Evolutionary conservation across 2,888 invertebrate genomes (phyloP), one percentile per base, ranked within the genome.

Genomic region (Temnothorax ravouxi): DNA sequence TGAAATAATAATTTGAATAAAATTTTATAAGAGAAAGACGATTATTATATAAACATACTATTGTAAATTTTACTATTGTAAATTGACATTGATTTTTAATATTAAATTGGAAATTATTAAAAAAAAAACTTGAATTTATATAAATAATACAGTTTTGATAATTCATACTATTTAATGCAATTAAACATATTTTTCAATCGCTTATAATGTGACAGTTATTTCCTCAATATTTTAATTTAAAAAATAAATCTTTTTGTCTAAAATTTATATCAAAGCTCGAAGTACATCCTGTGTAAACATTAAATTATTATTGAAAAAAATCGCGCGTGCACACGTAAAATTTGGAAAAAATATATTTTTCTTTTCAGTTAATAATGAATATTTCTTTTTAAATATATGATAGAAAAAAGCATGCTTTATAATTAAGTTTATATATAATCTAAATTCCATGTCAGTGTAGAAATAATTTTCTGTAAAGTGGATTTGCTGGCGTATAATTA

Each of bases 301-400:
- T 71, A 71, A 50, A 15, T 71, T 71, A 69, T 67, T 47, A 29
- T 52, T n/a, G 15, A 71, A 21, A 50, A 9, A 69, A 50, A 13
- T 69, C n/a, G 29, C 29, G 29, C 29, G 3, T 29, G 0, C 29
- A 29, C 29, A 0, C 29, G 8, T 50, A 34, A 50, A 29, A 34
- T 34, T 69, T 13, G 0, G 0, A 34, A 11, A 69, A 69, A 0
- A 34, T 62, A 62, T 3, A 6, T 5, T 13, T 18, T 67, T 8
- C 6, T 69, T 50, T 50, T 69, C 6, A 50, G 0, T 15, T 29
- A 6, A 34, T 34, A 34, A 34, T 34, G 6, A n/a, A 67, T 44
- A 67, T 15, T 29, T 67, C 5, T 9, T 25, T 66, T 2, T 9
- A 66, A 67, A 47, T 6, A 9, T 66, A 29, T n/a, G 3, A 47